Evolutionary conservation across 2,888 invertebrate species (phyloP), one percentile per base, ranked within the genome.

Genomic region (Cataglyphis cursor): DNA sequence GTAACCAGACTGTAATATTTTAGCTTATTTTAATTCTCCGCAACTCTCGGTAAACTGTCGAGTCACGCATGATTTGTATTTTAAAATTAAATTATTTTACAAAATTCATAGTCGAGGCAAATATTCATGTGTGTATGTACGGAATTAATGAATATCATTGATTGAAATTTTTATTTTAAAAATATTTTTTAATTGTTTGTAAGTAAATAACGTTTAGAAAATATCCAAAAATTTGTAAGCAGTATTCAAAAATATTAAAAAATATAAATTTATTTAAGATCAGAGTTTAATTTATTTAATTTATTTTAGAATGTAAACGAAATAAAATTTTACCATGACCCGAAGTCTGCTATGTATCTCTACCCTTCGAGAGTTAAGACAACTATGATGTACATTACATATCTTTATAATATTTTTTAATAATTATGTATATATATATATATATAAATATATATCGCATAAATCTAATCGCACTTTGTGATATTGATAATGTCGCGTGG

Each of bases 391-490:
- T 51, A n/a, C n/a, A n/a, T 51, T 15, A 51, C 8, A 18, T 48
- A 48, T 48, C 5, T 18, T 48, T 18, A 48, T 48, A 18, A 48
- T 18, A 1, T 1, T 44, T 21, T 6, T n/a, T 18, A 1, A 48
- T 48, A 48, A 18, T 48, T 15, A 48, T 48, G 1, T 44, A 44
- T 15, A 44, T 44, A 15, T 15, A 15, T 15, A 44, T 12, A 44
- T 48, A 48, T 62, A 15, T 44, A 44, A 5, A 15, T 44, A 44
- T 44, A 44, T 48, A 48, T 62, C 31, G 44, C 59, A 80, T 80
- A 80, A 80, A 80, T 80, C 72, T 70, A 80, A 80, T 80, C 78
- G 28, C 76, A 57, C 66, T 66, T 66, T 15, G 59, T 70, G 78
- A 80, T 80, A 80, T 80, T 44, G 78, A 80, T 80, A 80, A 31